These are phyloP conservation scores for Drosophila nikananu DNA, from an alignment of 1,140 invertebrate genomes.

Conservation along the genomic window DNA sequence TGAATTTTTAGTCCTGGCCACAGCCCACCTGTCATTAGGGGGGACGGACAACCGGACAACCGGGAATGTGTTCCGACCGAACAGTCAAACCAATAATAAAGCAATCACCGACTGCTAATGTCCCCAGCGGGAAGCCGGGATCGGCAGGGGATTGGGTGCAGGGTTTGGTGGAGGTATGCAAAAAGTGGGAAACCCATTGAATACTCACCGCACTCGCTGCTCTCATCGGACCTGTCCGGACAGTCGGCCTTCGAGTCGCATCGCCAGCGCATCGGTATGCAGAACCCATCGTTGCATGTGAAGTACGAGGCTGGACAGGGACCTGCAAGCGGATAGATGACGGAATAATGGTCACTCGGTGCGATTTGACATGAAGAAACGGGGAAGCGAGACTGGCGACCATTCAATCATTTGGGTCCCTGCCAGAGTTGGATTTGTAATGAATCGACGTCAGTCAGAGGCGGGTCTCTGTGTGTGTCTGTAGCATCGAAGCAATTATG, in stretches of 20 bases:
- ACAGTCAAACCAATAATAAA: slow-evolving; percentile 80
- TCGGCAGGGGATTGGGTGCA: neutral
- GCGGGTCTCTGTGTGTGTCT: neutral
- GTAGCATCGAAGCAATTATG: slow-evolving; percentile 21
- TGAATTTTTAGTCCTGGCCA: slow-evolving; percentile 54
- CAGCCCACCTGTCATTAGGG: slow-evolving; percentile 69
- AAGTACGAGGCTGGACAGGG: slow-evolving; percentile 86
- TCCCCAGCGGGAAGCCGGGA: slow-evolving; percentile 21
- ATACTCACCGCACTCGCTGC: slow-evolving; percentile 87
- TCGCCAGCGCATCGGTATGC: slow-evolving; percentile 88
- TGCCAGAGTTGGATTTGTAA: slow-evolving; percentile 29
- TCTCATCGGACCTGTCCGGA: slow-evolving; percentile 89
- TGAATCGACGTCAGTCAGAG: slow-evolving; percentile 3
- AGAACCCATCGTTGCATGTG: slow-evolving; percentile 88
- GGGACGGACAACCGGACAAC: slow-evolving; percentile 19
- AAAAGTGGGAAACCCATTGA: slow-evolving; percentile 21
- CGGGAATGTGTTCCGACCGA: slow-evolving; percentile 48
- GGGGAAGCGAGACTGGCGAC: neutral
- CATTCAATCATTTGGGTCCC: slow-evolving; percentile 27
- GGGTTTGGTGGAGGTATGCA: neutral
- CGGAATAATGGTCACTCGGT: slow-evolving; percentile 50
- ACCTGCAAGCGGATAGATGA: slow-evolving; percentile 65
- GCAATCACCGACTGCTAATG: slow-evolving; percentile 70
- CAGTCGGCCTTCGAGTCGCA: slow-evolving; percentile 90
- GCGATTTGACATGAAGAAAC: slow-evolving; percentile 8